phyloP scores from a whole-genome alignment of 2,113 vertebrate species.

The Ophiodon elongatus region DNA sequence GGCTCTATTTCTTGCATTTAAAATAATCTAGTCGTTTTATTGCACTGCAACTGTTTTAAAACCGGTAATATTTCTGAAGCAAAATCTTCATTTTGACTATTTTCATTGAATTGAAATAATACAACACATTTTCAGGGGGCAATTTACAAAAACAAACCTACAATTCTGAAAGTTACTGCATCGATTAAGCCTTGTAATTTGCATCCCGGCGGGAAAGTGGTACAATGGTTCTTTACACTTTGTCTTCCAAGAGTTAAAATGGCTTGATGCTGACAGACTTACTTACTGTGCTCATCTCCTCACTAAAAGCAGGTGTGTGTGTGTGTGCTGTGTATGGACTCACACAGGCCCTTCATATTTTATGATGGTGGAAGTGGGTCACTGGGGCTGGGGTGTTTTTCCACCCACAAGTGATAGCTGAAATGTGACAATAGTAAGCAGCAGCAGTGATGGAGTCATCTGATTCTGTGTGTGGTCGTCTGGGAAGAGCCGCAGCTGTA shows the following conservation, averaged over 20 bases:
- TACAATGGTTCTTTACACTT: neutral
- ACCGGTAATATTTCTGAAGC: too few relatives aligned
- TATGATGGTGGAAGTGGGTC: slow-evolving; percentile 70
- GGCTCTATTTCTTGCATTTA: neutral
- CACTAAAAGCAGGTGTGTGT: slow-evolving; percentile 16
- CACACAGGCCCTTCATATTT: slow-evolving; percentile 59
- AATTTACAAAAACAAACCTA: neutral
- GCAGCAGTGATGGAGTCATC: neutral
- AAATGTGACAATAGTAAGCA: neutral
- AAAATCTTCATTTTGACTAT: too few relatives aligned
- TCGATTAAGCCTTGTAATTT: neutral
- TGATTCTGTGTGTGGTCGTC: neutral
- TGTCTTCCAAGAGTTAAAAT: neutral
- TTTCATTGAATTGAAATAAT: too few relatives aligned
- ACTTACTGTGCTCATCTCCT: neutral
- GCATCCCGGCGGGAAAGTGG: neutral
- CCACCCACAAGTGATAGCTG: slow-evolving; percentile 5
- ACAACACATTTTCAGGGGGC: too few relatives aligned
- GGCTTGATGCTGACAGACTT: too few relatives aligned
- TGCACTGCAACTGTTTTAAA: too few relatives aligned
- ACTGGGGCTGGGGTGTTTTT: slow-evolving; percentile 38
- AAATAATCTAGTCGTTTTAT: neutral
- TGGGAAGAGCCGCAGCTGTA: neutral
- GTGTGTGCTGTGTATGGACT: slow-evolving; percentile 6
- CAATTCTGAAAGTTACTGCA: neutral